phyloP scores from a whole-genome alignment of 2,797 vertebrate genomes.

The Lindbergichthys nudifrons region DNA sequence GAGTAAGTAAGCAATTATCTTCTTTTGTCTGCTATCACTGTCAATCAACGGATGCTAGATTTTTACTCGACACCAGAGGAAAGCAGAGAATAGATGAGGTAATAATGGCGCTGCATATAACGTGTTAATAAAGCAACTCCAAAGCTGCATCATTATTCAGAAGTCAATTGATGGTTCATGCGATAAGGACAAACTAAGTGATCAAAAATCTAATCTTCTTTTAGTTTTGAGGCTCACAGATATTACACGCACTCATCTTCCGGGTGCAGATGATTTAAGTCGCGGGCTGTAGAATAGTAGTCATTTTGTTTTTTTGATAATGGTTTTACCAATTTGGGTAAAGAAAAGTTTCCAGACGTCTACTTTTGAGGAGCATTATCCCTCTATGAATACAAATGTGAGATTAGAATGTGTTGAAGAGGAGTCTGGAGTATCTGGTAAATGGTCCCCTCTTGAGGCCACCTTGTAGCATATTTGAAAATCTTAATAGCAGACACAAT shows the following conservation, averaged over 20 bases:
- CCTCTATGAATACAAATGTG: neutral
- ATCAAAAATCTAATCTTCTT: conserved; percentile 19
- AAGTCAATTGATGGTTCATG: conserved; percentile 34
- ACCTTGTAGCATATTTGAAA: neutral
- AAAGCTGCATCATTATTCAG: conserved; percentile 39
- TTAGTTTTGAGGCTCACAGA: conserved; percentile 1
- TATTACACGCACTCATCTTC: conserved; percentile 8
- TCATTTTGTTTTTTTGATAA: neutral
- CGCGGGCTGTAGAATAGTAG: neutral
- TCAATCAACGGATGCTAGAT: conserved; percentile 58
- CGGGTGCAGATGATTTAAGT: neutral
- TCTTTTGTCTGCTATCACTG: conserved; percentile 75
- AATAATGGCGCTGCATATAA: conserved; percentile 48
- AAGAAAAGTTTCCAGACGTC: neutral
- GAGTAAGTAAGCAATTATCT: conserved; percentile 79
- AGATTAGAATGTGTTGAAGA: neutral
- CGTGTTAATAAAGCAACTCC: conserved; percentile 37
- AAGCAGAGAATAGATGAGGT: conserved; percentile 48
- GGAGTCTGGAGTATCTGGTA: neutral
- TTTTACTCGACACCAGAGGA: conserved; percentile 44
- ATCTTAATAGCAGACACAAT: neutral
- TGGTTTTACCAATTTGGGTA: neutral
- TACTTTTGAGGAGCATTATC: neutral
- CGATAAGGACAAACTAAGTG: conserved; percentile 13
- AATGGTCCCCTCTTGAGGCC: neutral